phyloP scores from a whole-genome alignment of 1,140 invertebrate genomes.

The Aphelenchoides fujianensis region DNA sequence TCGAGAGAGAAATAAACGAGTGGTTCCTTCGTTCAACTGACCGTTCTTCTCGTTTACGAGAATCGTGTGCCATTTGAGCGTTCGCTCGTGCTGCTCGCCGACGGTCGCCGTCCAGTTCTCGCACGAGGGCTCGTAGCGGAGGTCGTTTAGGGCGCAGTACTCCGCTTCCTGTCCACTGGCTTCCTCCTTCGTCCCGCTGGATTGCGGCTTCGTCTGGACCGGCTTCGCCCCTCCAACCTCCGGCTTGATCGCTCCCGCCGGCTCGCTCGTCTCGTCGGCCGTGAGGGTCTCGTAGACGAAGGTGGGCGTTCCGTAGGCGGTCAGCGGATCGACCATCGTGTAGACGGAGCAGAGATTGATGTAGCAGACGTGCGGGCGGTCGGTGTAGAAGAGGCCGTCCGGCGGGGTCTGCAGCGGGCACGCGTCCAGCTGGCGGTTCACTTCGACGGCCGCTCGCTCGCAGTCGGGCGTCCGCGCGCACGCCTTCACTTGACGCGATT shows the following conservation, averaged over 20 bases:
- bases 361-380: slow-evolving; percentile 17
- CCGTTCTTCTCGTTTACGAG: slow-evolving; percentile 19
- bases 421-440: slow-evolving; percentile 22
- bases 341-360: slow-evolving; percentile 31
- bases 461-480: slow-evolving; percentile 19
- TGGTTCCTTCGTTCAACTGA: no score
- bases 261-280: slow-evolving; percentile 4
- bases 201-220: neutral
- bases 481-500: slow-evolving; percentile 31
- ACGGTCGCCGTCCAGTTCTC: slow-evolving; percentile 30
- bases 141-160: slow-evolving; percentile 27
- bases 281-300: slow-evolving; percentile 30
- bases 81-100: slow-evolving; percentile 6
- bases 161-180: no score
- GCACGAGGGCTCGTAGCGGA: slow-evolving; percentile 25
- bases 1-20: no score
- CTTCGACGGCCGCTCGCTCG: slow-evolving; percentile 24
- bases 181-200: no score
- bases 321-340: neutral
- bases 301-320: slow-evolving; percentile 11
- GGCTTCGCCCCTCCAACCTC: no score
- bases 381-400: slow-evolving; percentile 33
- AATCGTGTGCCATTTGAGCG: slow-evolving; percentile 31
- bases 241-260: no score
- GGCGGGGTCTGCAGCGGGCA: slow-evolving; percentile 21